Evolutionary conservation across 2,113 vertebrate genomes (phyloP), one percentile per base, ranked within the genome.

Genomic region (Australoheros scitulus): DNA sequence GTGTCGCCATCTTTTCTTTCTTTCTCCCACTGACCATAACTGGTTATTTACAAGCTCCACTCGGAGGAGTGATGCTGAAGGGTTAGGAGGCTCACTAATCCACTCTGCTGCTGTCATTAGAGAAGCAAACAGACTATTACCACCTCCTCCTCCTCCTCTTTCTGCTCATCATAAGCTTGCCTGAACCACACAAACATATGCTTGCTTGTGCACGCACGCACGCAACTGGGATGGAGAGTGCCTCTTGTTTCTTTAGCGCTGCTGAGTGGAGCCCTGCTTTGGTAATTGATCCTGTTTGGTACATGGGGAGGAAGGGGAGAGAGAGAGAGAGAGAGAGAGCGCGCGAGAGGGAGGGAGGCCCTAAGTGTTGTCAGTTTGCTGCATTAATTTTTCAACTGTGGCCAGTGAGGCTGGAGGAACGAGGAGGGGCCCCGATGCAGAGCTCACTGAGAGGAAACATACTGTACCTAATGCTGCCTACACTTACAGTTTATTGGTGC

Each of bases 261-360:
- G 87, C 87, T 88, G 92, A 94, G 92, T 92, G 91, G 88, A 94
- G 91, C 92, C 91, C 87, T 93, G 92, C 92, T 91, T 91, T 90
- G 64, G 94, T 96, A 95, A 96, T 95, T 95, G 95, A 95, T 96
- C 94, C 92, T 94, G 94, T 93, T 92, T 92, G 91, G 90, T 94
- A 93, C 93, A 91, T 80, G 87, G 88, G 90, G 82, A 86, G 91
- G 92, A 61, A 70, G 88, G 85, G 81, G 88, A 78, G 80, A 56
- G 77, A 68, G 82, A 88, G 87, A 78, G 87, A 86, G 92, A 76
- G 81, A 80, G 29, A 29, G 29, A 29, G 85, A 89, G 93, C 77
- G 79, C 38, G 63, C 41, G 24, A 90, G 88, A 85, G 87, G 86
- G 92, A 83, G 80, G 78, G 85, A 91, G 93, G 92, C 87, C 90